Conservation (phyloP, 2,888 invertebrate genomes). For the Lochmaea crataegi region DNA sequence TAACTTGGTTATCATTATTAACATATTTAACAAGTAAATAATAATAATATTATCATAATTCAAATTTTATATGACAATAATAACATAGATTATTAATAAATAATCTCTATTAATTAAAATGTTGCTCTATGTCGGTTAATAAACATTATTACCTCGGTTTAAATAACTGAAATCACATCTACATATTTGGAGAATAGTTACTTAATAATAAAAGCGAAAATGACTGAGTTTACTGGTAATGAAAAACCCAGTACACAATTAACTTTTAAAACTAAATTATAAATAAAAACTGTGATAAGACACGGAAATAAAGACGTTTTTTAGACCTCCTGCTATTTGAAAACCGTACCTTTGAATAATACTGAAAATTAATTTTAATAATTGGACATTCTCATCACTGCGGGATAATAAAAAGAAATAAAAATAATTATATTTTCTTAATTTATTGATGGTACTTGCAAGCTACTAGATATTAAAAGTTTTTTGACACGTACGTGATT, state of each 20-base stretch:
- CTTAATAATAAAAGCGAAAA: no score
- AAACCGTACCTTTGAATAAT: background rate
- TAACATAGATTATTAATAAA: constrained; percentile 17
- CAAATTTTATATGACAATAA: constrained; percentile 20
- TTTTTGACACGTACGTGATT: no score
- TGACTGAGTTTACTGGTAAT: no score
- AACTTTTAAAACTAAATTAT: no score
- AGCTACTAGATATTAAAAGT: background rate
- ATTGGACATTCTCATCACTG: background rate
- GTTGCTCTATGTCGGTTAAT: constrained; percentile 10
- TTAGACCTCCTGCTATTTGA: background rate
- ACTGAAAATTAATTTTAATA: background rate
- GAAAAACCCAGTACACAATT: no score
- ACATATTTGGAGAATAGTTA: no score
- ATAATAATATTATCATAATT: constrained; percentile 25
- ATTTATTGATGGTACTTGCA: background rate
- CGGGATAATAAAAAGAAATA: constrained; percentile 15
- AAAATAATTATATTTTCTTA: background rate
- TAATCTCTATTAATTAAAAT: constrained; percentile 17
- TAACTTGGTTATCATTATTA: constrained; percentile 17
- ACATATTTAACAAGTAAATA: constrained; percentile 20
- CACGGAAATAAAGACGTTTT: background rate
- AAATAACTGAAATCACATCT: background rate
- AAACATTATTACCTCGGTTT: background rate
- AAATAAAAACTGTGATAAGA: no score